Evolutionary conservation across 2,797 vertebrate species (phyloP).

Genomic region (Scleropages formosus): DNA sequence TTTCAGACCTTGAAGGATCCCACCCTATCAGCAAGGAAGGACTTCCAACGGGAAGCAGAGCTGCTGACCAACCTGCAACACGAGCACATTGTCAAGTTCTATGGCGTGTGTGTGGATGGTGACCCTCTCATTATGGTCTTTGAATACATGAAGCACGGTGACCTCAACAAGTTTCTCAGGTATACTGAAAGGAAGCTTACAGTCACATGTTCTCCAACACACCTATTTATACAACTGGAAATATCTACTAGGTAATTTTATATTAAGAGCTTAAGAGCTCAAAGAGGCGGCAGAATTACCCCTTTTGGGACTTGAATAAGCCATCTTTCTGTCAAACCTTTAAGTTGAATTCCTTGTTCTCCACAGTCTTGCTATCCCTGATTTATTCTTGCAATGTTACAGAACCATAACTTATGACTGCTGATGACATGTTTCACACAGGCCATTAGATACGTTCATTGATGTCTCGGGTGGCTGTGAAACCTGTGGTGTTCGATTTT

Average conservation of each 20-base stretch:
- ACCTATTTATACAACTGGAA: too few relatives aligned
- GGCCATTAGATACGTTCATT: neutral
- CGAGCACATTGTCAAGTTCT: conserved; percentile 96
- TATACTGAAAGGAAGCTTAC: conserved; percentile 40
- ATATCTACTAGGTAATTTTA: too few relatives aligned
- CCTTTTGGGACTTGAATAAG: too few relatives aligned
- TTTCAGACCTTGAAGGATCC: conserved; percentile 90
- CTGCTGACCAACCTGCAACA: conserved; percentile 95
- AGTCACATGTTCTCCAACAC: too few relatives aligned
- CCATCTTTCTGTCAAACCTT: too few relatives aligned
- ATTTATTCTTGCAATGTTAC: conserved; percentile 7
- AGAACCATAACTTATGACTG: neutral
- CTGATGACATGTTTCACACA: neutral
- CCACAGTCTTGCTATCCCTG: too few relatives aligned
- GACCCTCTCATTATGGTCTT: conserved; percentile 98
- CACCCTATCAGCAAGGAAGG: conserved; percentile 88
- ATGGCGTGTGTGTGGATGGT: conserved; percentile 90
- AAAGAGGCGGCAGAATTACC: too few relatives aligned
- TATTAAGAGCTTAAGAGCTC: too few relatives aligned
- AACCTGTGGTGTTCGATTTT: neutral
- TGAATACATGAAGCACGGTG: conserved; percentile 97
- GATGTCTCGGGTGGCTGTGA: neutral
- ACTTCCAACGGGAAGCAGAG: conserved; percentile 94
- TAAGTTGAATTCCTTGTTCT: too few relatives aligned
- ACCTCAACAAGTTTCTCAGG: conserved; percentile 97